Conservation (phyloP, 2,797 vertebrate species). For the Molossus alvarezi region DNA sequence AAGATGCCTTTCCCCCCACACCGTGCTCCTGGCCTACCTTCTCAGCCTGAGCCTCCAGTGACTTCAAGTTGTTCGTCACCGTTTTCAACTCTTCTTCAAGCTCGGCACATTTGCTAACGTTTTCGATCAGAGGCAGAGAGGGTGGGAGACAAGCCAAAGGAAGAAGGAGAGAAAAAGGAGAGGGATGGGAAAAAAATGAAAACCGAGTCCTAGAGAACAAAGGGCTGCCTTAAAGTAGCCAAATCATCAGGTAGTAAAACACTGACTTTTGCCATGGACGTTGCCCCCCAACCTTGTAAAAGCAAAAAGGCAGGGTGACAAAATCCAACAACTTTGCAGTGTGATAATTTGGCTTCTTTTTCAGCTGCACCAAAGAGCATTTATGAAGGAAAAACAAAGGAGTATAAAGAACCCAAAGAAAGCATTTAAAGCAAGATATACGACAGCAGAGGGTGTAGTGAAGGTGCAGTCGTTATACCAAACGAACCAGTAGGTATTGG, state of each 20-base stretch:
- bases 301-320: conserved; percentile 75
- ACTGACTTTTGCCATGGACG: conserved; percentile 14
- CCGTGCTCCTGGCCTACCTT: conserved; percentile 95
- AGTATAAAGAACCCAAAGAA: conserved; percentile 87
- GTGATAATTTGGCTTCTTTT: conserved; percentile 89
- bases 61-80: conserved; percentile 99
- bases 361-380: conserved; percentile 85
- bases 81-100: conserved; percentile 99
- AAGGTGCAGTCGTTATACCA: conserved; percentile 79
- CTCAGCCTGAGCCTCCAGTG: conserved; percentile 99
- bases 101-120: conserved; percentile 99
- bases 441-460: conserved; percentile 83
- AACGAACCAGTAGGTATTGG: conserved; percentile 84
- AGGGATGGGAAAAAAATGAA: conserved; percentile 90
- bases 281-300: conserved; percentile 55
- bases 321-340: conserved; percentile 70
- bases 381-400: conserved; percentile 88
- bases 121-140: conserved; percentile 91
- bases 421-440: conserved; percentile 89
- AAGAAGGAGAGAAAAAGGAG: conserved; percentile 86
- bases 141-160: conserved; percentile 89
- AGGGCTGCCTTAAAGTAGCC: conserved; percentile 89
- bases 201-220: conserved; percentile 89
- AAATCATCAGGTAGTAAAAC: conserved; percentile 89
- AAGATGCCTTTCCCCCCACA: conserved; percentile 60